Percentiles rank a stretch among this genome's conserved stretches.
Conservation (phyloP, 2,113 vertebrate genomes). For the Ceyx melanurus region DNA sequence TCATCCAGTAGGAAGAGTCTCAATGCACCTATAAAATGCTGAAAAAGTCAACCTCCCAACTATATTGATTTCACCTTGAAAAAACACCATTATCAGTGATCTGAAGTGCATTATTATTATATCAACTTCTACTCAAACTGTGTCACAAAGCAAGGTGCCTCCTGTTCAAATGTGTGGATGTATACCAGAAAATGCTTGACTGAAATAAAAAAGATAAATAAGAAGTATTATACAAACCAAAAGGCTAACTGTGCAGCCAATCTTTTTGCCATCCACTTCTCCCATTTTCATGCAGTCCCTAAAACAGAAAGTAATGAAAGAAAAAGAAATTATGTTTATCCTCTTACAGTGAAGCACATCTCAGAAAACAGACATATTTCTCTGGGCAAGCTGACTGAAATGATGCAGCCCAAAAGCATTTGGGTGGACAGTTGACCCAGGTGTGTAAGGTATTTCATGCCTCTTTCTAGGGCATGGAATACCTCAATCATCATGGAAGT, state of each 20-base stretch:
- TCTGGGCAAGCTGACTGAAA: not conserved
- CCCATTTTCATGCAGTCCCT: slow-evolving; percentile 99
- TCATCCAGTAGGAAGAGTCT: not conserved
- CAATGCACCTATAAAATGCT: not conserved
- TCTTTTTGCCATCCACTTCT: slow-evolving; percentile 97
- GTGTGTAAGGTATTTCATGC: not conserved
- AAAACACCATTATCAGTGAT: not conserved
- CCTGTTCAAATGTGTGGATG: not conserved
- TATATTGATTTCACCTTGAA: not conserved
- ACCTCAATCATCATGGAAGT: not conserved
- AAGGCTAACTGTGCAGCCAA: slow-evolving; percentile 97
- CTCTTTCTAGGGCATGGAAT: not conserved
- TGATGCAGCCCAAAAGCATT: not conserved
- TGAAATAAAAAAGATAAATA: not conserved
- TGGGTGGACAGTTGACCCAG: not conserved
- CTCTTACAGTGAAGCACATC: not conserved
- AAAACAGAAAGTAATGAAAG: slow-evolving; percentile 50
- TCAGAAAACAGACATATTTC: not conserved
- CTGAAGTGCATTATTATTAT: not conserved
- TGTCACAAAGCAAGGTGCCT: not conserved
- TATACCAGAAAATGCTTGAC: not conserved
- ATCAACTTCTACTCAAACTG: not conserved
- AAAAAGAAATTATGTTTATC: not conserved
- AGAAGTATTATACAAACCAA: slow-evolving; percentile 82
- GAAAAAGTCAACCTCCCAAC: not conserved